These are phyloP conservation scores for Tholera decimalis DNA, from an alignment of 2,888 invertebrate species.

Conservation along the genomic window DNA sequence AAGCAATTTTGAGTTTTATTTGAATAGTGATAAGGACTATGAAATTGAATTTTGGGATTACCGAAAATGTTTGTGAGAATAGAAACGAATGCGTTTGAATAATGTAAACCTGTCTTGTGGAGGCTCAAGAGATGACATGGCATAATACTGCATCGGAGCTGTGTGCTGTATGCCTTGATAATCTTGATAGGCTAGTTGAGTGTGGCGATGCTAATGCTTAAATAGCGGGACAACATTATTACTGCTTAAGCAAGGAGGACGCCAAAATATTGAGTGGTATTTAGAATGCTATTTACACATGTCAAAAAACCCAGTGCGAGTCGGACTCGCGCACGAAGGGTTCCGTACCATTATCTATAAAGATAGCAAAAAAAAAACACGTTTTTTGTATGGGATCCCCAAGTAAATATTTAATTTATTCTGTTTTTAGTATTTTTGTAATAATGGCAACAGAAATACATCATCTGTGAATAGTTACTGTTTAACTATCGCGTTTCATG, in stretches of 20 bases:
- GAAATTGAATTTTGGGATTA: slow-evolving; percentile 49
- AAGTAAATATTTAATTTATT: no score
- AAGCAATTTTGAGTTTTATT: slow-evolving; percentile 64
- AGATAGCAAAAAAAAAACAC: no score
- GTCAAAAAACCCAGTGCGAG: background rate
- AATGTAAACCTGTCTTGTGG: slow-evolving; percentile 87
- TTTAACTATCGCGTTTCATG: no score
- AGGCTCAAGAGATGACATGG: slow-evolving; percentile 87
- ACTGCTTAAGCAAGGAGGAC: background rate
- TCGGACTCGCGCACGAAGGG: no score
- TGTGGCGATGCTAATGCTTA: slow-evolving; percentile 54
- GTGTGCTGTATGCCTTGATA: slow-evolving; percentile 76
- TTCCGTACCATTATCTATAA: no score
- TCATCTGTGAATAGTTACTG: no score
- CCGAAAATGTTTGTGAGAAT: slow-evolving; percentile 66
- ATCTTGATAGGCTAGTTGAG: slow-evolving; percentile 64
- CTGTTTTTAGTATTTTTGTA: no score
- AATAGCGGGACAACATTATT: slow-evolving; percentile 15
- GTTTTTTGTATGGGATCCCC: no score
- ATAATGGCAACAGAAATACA: no score
- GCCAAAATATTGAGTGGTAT: background rate
- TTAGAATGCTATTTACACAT: background rate
- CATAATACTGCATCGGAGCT: slow-evolving; percentile 82
- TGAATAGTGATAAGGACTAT: slow-evolving; percentile 35
- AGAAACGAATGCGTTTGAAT: slow-evolving; percentile 87